Base-by-base conservation (phyloP, 2,797 vertebrate species). In the Chelon auratus region DNA sequence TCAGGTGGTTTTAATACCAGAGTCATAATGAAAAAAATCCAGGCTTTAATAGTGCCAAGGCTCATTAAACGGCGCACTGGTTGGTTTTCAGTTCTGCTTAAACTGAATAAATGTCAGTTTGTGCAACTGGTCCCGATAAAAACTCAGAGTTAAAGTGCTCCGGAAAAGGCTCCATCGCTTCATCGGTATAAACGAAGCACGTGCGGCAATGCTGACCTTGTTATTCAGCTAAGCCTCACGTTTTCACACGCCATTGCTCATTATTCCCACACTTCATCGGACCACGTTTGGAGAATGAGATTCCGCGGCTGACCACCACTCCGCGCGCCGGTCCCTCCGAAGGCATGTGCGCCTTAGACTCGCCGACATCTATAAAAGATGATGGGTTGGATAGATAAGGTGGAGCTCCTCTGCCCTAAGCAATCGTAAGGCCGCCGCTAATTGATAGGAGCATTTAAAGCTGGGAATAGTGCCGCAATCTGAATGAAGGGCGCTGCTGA, bases 311-410 rank as follows among this genome's bases (percentile, higher is more conserved):
- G 78, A 73, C 83, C 81, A 73, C 83, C 81, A 80, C 78, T 76
- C 55, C 4, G 40, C 68, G 48, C 9, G 1, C 33, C 33, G 62
- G 72, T 61, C 68, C 79, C 75, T 72, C 53, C 10, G 43, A 74
- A 74, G 73, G 64, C 73, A 82, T 72, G 78, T 78, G 72, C 60
- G 66, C 65, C 50, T 64, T 43, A 60, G 53, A 78, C 58, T 62
- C 72, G 56, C 59, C 56, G 30, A 57, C 82, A 84, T 85, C 76
- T 75, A 86, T 88, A 86, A 85, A 85, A 85, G 59, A 87, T 85
- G 85, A 86, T 82, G 77, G 73, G 75, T 33, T 71, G 69, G 86
- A 72, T 69, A 57, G 26, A 62, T 24, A 79, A 80, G 72, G 81
- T 84, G 57, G 51, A 60, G 36, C 68, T 80, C 56, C 81, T 78